Evolutionary conservation across 64 coral and sea anemone species (phyloP).

Genomic region (Porites lutea): DNA sequence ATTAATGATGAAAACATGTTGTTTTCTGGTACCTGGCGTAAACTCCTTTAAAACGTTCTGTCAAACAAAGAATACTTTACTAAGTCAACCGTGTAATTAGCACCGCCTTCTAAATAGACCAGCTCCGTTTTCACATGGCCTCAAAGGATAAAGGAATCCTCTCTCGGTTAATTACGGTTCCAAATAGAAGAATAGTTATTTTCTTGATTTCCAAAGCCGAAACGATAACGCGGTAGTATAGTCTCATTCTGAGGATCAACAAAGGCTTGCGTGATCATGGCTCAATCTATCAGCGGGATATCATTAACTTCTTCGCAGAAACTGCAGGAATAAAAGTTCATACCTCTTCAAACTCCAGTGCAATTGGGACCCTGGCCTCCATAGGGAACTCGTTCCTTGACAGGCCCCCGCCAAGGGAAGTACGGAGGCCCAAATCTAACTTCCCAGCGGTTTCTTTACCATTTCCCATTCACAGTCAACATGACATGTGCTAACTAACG

Average conservation of each 20-base stretch:
- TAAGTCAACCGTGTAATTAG: constrained; percentile 59
- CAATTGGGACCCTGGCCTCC: constrained; percentile 42
- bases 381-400: background rate
- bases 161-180: background rate
- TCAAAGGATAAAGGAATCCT: background rate
- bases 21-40: constrained; percentile 34
- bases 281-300: background rate
- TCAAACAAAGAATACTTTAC: constrained; percentile 40
- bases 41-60: constrained; percentile 31
- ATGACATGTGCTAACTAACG: constrained; percentile 12
- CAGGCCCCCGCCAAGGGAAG: constrained; percentile 10
- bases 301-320: background rate
- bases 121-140: background rate
- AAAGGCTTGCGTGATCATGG: background rate
- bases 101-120: background rate
- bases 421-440: constrained; percentile 22
- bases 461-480: constrained; percentile 14
- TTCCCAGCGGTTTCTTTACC: background rate
- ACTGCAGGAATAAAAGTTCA: background rate
- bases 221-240: no score
- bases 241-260: background rate
- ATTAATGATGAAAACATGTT: constrained; percentile 44
- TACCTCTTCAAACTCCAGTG: constrained; percentile 46
- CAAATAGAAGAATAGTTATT: no score
- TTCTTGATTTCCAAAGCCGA: no score